Conservation (phyloP, 2,113 vertebrate species). For the Marmota flaviventris region DNA sequence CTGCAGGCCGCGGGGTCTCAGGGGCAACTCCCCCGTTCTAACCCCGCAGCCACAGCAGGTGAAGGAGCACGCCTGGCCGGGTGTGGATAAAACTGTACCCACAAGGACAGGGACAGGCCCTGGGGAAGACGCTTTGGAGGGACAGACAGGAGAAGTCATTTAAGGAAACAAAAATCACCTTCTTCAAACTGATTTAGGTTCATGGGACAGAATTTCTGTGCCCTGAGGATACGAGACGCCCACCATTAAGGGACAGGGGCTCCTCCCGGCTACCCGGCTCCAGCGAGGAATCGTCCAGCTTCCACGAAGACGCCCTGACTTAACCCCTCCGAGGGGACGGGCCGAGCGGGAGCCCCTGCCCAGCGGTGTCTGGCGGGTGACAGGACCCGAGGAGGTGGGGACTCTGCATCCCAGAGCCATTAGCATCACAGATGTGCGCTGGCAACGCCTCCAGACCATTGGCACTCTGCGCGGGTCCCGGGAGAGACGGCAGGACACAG, state of each 20-base stretch:
- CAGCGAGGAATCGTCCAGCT: background rate
- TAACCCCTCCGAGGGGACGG: rapidly evolving
- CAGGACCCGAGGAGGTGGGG: background rate
- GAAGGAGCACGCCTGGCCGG: too few species aligned
- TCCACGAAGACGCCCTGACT: background rate
- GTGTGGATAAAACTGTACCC: too few species aligned
- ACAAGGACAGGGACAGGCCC: too few species aligned
- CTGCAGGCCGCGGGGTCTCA: background rate
- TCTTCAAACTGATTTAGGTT: background rate
- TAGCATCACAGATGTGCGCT: slow-evolving; percentile 62
- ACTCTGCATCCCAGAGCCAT: background rate
- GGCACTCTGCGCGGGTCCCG: background rate
- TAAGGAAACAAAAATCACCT: background rate
- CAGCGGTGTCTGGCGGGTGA: background rate
- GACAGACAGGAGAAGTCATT: background rate
- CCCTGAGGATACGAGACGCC: background rate
- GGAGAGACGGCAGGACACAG: slow-evolving; percentile 69
- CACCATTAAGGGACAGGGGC: background rate
- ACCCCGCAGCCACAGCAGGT: rapidly evolving
- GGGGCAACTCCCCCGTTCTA: background rate
- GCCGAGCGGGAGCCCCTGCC: background rate
- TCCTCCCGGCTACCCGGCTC: background rate
- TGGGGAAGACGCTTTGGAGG: too few species aligned
- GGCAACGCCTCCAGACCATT: slow-evolving; percentile 8
- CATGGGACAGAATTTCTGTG: background rate